phyloP scores from a whole-genome alignment of 2,888 invertebrate species.

The Ophion slaviceki region DNA sequence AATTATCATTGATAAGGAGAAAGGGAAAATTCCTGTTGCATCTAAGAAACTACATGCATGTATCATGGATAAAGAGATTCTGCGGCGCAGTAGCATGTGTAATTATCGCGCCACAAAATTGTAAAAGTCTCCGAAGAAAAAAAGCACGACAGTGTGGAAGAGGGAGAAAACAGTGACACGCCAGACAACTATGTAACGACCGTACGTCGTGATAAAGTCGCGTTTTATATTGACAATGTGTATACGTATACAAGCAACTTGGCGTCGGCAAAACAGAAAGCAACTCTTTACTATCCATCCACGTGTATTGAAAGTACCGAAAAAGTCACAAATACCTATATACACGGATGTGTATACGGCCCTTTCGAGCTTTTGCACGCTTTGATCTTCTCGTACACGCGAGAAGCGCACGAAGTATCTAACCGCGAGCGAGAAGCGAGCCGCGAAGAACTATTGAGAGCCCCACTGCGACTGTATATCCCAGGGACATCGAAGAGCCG shows the following conservation, averaged over 20 bases:
- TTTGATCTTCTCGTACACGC: conserved; percentile 46
- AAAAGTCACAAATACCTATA: conserved; percentile 32
- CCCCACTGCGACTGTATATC: conserved; percentile 67
- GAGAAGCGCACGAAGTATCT: conserved; percentile 52
- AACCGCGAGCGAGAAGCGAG: conserved; percentile 22
- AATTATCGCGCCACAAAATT: no score
- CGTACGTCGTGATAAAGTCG: conserved; percentile 47
- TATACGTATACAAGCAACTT: conserved; percentile 65
- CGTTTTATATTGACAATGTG: conserved; percentile 50
- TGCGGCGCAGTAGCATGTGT: no score
- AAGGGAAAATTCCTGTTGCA: no score
- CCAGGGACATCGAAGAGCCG: conserved; percentile 74
- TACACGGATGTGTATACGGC: conserved; percentile 25
- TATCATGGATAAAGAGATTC: no score
- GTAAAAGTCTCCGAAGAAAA: no score
- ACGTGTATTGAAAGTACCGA: conserved; percentile 20
- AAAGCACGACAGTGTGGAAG: not conserved
- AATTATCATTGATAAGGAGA: no score
- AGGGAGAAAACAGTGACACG: conserved; percentile 37
- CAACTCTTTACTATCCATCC: conserved; percentile 47
- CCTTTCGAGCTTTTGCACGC: conserved; percentile 51
- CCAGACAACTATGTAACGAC: conserved; percentile 37
- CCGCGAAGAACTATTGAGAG: conserved; percentile 64
- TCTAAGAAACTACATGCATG: no score
- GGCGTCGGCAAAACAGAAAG: conserved; percentile 62